Evolutionary conservation across 2,113 vertebrate species (phyloP).

Genomic region (Cryptotis parvus): DNA sequence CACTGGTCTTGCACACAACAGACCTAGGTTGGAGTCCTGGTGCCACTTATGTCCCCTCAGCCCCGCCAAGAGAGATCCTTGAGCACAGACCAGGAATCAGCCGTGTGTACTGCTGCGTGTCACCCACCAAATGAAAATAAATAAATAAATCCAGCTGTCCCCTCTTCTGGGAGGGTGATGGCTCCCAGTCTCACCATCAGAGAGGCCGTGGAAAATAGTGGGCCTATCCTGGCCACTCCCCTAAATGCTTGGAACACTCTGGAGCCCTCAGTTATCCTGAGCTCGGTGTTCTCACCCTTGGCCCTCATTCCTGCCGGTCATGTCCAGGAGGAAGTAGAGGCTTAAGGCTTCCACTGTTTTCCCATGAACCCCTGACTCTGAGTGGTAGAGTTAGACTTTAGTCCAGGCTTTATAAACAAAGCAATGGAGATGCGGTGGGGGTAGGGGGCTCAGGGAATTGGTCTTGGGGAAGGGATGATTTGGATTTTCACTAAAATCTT

Average conservation of each 20-base stretch:
- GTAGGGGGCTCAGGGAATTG: not conserved
- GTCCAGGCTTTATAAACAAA: not conserved
- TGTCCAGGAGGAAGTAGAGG: not conserved
- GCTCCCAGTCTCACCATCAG: too few relatives aligned
- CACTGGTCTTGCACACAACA: too few relatives aligned
- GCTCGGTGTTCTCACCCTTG: not conserved
- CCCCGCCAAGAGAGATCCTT: too few relatives aligned
- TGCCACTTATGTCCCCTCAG: too few relatives aligned
- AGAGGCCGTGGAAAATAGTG: not conserved
- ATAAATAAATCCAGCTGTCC: too few relatives aligned
- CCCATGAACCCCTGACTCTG: not conserved
- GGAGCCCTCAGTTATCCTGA: not conserved
- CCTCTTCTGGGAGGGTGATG: too few relatives aligned
- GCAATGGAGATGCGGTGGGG: not conserved
- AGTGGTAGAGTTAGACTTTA: not conserved
- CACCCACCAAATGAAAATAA: too few relatives aligned
- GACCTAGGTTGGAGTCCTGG: too few relatives aligned
- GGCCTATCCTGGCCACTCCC: too few relatives aligned
- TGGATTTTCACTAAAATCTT: conserved; percentile 3
- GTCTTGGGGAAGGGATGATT: not conserved
- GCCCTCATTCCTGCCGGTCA: not conserved
- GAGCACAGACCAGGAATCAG: too few relatives aligned
- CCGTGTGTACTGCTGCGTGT: too few relatives aligned
- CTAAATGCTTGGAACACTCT: too few relatives aligned
- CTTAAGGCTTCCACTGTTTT: not conserved